Base-by-base conservation (phyloP, 2,797 vertebrate genomes). In the Spinus olivaceus region DNA sequence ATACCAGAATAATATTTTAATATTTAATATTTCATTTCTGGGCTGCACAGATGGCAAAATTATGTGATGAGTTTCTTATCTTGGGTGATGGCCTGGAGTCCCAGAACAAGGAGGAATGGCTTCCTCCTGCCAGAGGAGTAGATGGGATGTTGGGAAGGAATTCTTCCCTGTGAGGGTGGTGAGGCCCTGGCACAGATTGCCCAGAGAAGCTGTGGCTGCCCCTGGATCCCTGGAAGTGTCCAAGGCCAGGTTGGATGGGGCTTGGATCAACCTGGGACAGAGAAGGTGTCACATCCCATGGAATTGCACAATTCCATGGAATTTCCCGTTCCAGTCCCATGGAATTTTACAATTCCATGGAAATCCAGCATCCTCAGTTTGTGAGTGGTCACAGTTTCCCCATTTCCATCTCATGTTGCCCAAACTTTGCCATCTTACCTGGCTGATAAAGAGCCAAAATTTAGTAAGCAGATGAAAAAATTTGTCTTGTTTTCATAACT, bases 131-230 rank as follows among this genome's bases (percentile, higher is more conserved):
- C 69, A 53, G 25, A 63, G 30, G 46, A 12, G 1, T 10, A 0
- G 24, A 6, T 46, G 67, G 69, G 30, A 60, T 30, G 4, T 16
- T 73, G 30, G 46, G 53, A 35, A 53, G 30, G 8, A 64, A 80
- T 57, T 64, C 0, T 4, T 64, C 1, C 0, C 8, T 65, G 23
- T 0, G 44, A 57, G 21, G 22, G 23, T 49, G 73, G 7, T 0
- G 0, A 49, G 27, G 33, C 6, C 10, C 46, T 76, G 63, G 39
- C 8, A 60, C 8, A 39, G 54, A 6, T 0, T 53, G 0, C 4
- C 21, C 65, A 35, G 41, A 78, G 73, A 16, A 70, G 22, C 25
- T 63, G 49, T 47, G 47, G n/a, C n/a, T 67, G 46, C 46, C 13
- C 47, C 47, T 57, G 65, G 46, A 70, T 49, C 21, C 21, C 57